Evolutionary conservation across 1,140 invertebrate species (phyloP).

Genomic region (Manduca sexta): DNA sequence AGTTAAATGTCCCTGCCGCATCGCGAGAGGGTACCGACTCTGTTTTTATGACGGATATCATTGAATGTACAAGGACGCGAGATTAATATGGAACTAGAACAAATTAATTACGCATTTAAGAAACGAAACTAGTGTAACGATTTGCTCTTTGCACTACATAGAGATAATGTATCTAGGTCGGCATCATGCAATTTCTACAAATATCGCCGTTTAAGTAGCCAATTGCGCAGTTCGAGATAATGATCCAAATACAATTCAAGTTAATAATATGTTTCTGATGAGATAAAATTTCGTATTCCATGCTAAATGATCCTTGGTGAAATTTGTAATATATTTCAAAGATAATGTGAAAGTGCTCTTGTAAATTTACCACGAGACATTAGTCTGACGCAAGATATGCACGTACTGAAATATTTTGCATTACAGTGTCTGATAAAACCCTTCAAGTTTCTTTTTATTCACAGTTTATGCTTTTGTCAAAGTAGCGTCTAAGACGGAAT

Average conservation of each 20-base stretch:
- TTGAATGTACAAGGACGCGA: neutral
- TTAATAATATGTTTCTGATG: neutral
- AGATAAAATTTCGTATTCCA: too few relatives aligned
- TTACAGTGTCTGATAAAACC: slow-evolving; percentile 3
- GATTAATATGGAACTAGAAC: neutral
- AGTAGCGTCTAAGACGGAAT: slow-evolving; percentile 2
- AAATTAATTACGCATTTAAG: slow-evolving; percentile 1
- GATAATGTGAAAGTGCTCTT: too few relatives aligned
- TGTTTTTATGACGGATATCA: neutral
- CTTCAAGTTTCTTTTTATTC: neutral
- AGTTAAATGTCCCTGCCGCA: slow-evolving; percentile 21
- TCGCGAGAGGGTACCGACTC: neutral
- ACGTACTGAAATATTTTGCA: slow-evolving; percentile 2
- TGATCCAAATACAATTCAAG: neutral
- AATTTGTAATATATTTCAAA: too few relatives aligned
- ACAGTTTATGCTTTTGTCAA: slow-evolving; percentile 2
- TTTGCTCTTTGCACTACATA: slow-evolving; percentile 23
- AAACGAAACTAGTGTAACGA: neutral
- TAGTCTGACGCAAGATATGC: neutral
- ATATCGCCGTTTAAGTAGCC: slow-evolving; percentile 15
- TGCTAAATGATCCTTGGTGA: too few relatives aligned
- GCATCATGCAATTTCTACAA: slow-evolving; percentile 30
- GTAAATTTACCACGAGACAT: too few relatives aligned
- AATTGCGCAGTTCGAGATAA: slow-evolving; percentile 16
- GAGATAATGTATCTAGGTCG: slow-evolving; percentile 26